Base-by-base conservation (phyloP, 2,888 invertebrate species). In the Euzophera pinguis region DNA sequence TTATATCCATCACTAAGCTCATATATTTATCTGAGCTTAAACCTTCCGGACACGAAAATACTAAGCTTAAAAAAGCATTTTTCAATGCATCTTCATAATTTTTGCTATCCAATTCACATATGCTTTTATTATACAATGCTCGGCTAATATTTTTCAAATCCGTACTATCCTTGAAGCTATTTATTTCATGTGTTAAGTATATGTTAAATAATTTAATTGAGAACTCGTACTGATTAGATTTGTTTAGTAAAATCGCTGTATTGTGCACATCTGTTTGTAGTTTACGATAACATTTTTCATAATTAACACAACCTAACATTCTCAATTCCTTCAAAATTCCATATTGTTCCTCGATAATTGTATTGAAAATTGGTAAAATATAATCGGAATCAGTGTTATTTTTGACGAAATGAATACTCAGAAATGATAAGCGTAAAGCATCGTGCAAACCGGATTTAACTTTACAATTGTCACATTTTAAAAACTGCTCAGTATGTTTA, bases 81-180 rank as follows among this genome's bases (percentile, higher is more conserved):
- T 65, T 49, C 0, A 89, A 55, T 0, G 85, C 80, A n/a, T 67
- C 61, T 13, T 76, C 73, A 10, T 74, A 79, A 12, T 74, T 47
- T n/a, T 75, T 75, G 0, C 34, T 65, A 32, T 88, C 85, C 6
- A 85, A 52, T 42, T 86, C 81, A 47, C 89, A 86, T 43, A 90
- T 90, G 53, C 85, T 78, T 35, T 84, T 87, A 32, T 90, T 90
- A 17, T 83, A 89, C 1, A 87, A 61, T 0, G 82, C 87, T 55
- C 88, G 59, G 3, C 81, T 71, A 0, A 87, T 63, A 50, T 87
- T 89, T 9, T 78, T 83, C 3, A 67, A 52, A 4, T 83, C 80
- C 0, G 57, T 53, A 2, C 67, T 67, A 3, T 54, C 62, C 41
- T 64, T 67, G 1, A 67, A 54, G 42, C 61, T 54, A 17, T 47